Evolutionary conservation across 1,140 invertebrate species (phyloP), one percentile per base, ranked within the genome.

Genomic region (Drosophila dunni): DNA sequence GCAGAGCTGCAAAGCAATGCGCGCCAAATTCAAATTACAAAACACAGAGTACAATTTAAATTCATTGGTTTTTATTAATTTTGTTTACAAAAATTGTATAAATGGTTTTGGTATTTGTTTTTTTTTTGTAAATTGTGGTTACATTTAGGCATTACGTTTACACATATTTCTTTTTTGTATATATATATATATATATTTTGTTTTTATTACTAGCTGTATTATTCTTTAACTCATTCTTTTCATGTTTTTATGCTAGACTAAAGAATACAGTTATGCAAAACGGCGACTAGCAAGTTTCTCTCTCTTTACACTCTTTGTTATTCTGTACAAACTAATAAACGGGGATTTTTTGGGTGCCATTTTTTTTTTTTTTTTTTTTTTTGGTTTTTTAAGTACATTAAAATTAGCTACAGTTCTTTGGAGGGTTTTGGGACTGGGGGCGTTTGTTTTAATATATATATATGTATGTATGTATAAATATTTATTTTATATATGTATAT

Each of bases 341-440:
- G 57, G 66, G 42, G 38, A 42, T 53, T 60, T 50, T 54, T 48
- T 62, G 9, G 60, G 50, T 71, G 60, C 68, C 44, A 57, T 10
- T 33, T 38, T 73, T 33, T n/a, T 42, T 54, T 68, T 68, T 13
- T 29, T 9, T 46, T 61, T 34, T 29, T 9, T 15, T 40, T 56
- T 38, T 56, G 15, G 15, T n/a, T 54, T 44, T 69, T 84, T 79
- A 85, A 85, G 82, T 85, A 85, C 82, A 83, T 62, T 81, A 70
- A 54, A 71, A 79, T 88, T 83, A 82, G 83, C 83, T 82, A 81
- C 56, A 79, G 57, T 86, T 86, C 71, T 79, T 86, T 88, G 75
- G 75, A 75, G 65, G 50, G 62, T 48, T 66, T 70, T 66, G 72
- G 78, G 63, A 71, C 38, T 75, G 57, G 72, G 77, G 66, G 50